phyloP scores from a whole-genome alignment of 1,140 invertebrate genomes.

The Apis laboriosa region DNA sequence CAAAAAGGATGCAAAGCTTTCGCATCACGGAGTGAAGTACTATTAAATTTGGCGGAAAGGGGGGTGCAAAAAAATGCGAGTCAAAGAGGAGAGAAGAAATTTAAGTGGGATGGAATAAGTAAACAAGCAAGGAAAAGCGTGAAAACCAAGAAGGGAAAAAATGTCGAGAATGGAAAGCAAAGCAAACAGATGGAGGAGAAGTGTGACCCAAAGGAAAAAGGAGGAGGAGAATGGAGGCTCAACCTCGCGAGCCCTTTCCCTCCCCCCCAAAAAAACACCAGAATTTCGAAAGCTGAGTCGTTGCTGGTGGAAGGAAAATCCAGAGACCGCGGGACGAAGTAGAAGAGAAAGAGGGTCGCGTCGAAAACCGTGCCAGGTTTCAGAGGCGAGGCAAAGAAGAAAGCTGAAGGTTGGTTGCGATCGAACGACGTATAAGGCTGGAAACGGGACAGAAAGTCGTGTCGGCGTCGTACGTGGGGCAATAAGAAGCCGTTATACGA shows the following conservation, averaged over 20 bases:
- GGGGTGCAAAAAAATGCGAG: neutral
- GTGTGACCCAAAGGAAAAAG: neutral
- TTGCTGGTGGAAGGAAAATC: constrained; percentile 5
- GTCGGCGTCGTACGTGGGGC: constrained; percentile 49
- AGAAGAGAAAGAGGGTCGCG: neutral
- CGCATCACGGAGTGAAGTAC: neutral
- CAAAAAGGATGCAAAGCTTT: neutral
- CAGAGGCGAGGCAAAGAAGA: neutral
- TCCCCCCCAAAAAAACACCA: neutral
- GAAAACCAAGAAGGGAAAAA: too few species aligned
- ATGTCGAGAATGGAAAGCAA: too few species aligned
- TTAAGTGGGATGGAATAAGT: neutral
- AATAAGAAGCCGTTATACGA: constrained; percentile 64
- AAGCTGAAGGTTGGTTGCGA: constrained; percentile 12
- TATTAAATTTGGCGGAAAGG: neutral
- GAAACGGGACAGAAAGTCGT: constrained; percentile 50
- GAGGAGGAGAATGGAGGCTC: neutral
- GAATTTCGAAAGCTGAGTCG: neutral
- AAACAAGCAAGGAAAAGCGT: neutral
- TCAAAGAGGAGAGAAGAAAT: neutral
- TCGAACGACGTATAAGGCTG: constrained; percentile 17
- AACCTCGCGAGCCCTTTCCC: too few species aligned
- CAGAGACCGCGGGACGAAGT: neutral
- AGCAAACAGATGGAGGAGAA: neutral
- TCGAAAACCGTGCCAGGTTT: constrained; percentile 44